A percentile compares a stretch with the other conserved stretches of the same genome.
Conservation (phyloP, 2,113 vertebrate species). For the Neodon shergylaensis region DNA sequence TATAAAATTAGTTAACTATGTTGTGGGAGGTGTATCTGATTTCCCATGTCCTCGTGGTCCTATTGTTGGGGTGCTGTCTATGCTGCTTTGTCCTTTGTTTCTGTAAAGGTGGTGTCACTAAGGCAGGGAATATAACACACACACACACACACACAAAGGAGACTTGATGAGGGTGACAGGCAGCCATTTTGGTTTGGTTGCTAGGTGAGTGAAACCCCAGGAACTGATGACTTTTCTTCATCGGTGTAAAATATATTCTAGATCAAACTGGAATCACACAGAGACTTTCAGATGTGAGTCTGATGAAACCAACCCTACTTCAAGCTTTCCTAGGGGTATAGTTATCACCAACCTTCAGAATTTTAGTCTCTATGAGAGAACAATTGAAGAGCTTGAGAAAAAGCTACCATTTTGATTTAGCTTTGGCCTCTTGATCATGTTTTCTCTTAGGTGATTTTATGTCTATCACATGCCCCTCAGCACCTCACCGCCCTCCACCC, state of each 20-base stretch:
- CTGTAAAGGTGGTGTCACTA: neutral
- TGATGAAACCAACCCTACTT: neutral
- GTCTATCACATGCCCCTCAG: neutral
- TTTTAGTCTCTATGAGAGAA: neutral
- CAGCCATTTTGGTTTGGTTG: neutral
- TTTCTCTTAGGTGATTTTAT: constrained; percentile 12
- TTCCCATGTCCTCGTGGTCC: neutral
- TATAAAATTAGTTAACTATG: constrained; percentile 10
- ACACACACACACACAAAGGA: neutral
- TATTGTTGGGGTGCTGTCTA: neutral
- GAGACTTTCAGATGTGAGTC: neutral
- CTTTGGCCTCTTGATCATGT: neutral
- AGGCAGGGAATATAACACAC: neutral
- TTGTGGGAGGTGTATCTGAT: neutral
- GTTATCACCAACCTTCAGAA: neutral
- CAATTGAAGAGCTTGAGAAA: neutral
- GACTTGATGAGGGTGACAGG: neutral
- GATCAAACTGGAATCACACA: neutral
- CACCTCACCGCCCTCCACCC: neutral
- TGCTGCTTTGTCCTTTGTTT: neutral
- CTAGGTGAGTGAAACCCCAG: constrained; percentile 20
- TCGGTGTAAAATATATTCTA: neutral
- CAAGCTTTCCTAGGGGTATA: neutral
- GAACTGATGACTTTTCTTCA: constrained; percentile 22
- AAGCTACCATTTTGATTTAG: neutral